Conservation (phyloP, 2,113 vertebrate species). For the Prunella fulvescens region DNA sequence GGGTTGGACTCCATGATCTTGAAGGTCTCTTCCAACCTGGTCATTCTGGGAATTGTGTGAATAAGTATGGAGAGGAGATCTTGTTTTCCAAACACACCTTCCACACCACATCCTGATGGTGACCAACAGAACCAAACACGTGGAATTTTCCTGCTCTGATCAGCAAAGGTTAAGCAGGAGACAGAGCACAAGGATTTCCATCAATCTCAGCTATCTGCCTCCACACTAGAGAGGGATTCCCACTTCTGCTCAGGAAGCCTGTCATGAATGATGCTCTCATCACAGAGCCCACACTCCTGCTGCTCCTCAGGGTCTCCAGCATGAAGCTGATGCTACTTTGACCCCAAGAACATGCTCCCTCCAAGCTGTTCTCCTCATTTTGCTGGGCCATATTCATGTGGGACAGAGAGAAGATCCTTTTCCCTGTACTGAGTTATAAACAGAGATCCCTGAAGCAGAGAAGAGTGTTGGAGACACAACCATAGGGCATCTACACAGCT, state of each 20-base stretch:
- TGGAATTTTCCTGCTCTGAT: neutral
- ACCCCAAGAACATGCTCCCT: neutral
- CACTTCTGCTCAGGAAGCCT: fast-evolving
- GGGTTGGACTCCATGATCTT: neutral
- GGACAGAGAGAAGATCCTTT: neutral
- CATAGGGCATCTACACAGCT: neutral
- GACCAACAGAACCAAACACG: neutral
- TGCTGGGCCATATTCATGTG: neutral
- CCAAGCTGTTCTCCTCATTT: neutral
- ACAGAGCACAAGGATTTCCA: neutral
- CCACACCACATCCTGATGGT: neutral
- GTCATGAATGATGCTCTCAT: neutral
- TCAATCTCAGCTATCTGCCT: neutral
- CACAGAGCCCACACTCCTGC: neutral
- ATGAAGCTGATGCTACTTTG: neutral
- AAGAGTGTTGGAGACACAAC: neutral
- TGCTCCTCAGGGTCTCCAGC: neutral
- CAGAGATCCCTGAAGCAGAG: neutral
- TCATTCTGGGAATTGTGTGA: neutral
- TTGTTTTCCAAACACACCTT: neutral
- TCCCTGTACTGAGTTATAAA: neutral
- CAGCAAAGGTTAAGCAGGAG: neutral
- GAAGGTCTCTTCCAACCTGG: neutral
- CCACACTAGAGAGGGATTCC: neutral
- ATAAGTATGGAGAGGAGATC: neutral